phyloP scores from a whole-genome alignment of 2,888 invertebrate genomes.

The Thymelicus sylvestris region DNA sequence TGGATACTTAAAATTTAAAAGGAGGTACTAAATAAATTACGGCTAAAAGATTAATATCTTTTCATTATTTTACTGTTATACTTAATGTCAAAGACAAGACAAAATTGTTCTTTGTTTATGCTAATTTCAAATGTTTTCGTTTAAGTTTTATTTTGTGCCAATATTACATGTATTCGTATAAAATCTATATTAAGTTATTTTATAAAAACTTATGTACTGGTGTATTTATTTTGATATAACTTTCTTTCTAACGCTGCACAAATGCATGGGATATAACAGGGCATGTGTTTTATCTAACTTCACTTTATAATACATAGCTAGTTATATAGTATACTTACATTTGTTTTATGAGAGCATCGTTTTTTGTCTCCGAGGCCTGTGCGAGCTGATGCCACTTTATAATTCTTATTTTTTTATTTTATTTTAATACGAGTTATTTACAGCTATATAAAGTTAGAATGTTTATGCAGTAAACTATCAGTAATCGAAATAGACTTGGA shows the following conservation, averaged over 20 bases:
- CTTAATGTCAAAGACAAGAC: not conserved
- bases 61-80: not conserved
- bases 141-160: not conserved
- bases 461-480: not conserved
- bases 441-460: not conserved
- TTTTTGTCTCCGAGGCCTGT: not conserved
- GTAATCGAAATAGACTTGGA: not conserved
- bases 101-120: not conserved
- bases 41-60: not conserved
- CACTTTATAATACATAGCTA: constrained; percentile 9
- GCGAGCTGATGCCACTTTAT: not conserved
- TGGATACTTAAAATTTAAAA: too few relatives aligned
- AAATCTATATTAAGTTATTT: not conserved
- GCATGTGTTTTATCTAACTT: constrained; percentile 62
- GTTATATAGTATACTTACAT: not conserved
- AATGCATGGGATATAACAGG: constrained; percentile 75
- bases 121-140: not conserved
- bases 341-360: not conserved
- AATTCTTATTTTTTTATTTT: not conserved
- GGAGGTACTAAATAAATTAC: too few relatives aligned
- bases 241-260: constrained; percentile 70
- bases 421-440: not conserved
- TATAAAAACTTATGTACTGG: not conserved
- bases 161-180: not conserved
- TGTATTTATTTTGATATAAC: constrained; percentile 33